Percentiles rank a stretch among this genome's conserved stretches.
These are phyloP conservation scores for Buathra laborator DNA, from an alignment of 2,888 invertebrate species.

Conservation along the genomic window DNA sequence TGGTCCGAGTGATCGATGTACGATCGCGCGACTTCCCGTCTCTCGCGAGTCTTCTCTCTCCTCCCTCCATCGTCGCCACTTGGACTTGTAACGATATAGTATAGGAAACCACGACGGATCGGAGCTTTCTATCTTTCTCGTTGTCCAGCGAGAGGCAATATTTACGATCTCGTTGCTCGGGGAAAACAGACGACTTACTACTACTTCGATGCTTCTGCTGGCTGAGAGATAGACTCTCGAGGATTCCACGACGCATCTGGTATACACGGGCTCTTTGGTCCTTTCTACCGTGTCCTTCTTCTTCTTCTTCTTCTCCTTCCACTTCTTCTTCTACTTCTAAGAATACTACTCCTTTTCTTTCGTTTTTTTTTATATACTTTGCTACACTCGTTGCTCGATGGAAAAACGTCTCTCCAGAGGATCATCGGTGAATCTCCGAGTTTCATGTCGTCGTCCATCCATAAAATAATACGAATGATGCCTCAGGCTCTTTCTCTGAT, in stretches of 20 bases:
- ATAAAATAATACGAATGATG: conserved; percentile 45
- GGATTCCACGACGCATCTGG: conserved; percentile 60
- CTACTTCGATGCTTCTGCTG: conserved; percentile 44
- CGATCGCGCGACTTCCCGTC: conserved; percentile 66
- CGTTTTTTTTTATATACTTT: conserved; percentile 17
- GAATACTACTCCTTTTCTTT: conserved; percentile 33
- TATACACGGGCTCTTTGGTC: conserved; percentile 47
- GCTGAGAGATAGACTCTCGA: conserved; percentile 57
- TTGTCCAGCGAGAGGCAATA: conserved; percentile 60
- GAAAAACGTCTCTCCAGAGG: conserved; percentile 43
- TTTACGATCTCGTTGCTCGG: conserved; percentile 67
- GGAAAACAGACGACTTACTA: conserved; percentile 59
- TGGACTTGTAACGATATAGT: conserved; percentile 24
- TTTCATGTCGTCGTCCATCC: conserved; percentile 13
- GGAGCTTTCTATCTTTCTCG: conserved; percentile 59
- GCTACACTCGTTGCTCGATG: conserved; percentile 33
- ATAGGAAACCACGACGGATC: conserved; percentile 22
- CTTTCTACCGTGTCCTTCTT: conserved; percentile 30
- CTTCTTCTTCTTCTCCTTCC: conserved; percentile 19
- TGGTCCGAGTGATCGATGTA: conserved; percentile 66
- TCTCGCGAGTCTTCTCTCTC: conserved; percentile 48
- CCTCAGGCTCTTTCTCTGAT: conserved; percentile 1
- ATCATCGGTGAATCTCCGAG: conserved; percentile 49
- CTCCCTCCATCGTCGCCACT: conserved; percentile 9
- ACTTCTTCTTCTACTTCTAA: conserved; percentile 34